Conservation (phyloP, 2,797 vertebrate species). For the Alosa sapidissima region DNA sequence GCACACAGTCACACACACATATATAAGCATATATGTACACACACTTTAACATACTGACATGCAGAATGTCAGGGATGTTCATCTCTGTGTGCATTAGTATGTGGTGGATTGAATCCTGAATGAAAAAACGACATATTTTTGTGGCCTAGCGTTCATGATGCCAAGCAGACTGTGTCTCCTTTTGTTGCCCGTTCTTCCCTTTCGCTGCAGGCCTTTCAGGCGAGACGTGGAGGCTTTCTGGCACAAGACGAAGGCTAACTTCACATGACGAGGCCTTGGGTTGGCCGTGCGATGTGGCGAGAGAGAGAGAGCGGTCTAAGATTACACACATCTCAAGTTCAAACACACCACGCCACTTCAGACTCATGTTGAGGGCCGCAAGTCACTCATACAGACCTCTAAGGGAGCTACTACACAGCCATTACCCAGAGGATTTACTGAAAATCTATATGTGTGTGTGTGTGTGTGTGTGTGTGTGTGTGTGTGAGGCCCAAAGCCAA, state of each 20-base stretch:
- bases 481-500: neutral
- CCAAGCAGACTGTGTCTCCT: neutral
- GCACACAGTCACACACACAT: neutral
- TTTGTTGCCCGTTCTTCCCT: conserved; percentile 44
- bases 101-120: too few species aligned
- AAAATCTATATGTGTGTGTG: neutral
- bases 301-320: conserved; percentile 65
- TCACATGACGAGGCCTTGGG: conserved; percentile 64
- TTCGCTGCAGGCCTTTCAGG: conserved; percentile 45
- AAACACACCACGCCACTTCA: conserved; percentile 65
- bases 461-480: neutral
- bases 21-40: neutral
- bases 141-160: neutral
- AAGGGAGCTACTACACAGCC: neutral
- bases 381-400: neutral
- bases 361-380: conserved; percentile 4
- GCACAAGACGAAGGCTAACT: conserved; percentile 61
- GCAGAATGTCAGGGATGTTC: neutral
- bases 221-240: conserved; percentile 64
- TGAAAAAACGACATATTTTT: neutral
- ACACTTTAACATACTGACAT: neutral
- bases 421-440: neutral
- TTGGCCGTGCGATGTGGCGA: conserved; percentile 46
- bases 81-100: neutral
- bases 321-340: conserved; percentile 77